Evolutionary conservation across 2,113 vertebrate genomes (phyloP), one percentile per base, ranked within the genome.

Genomic region (Pelodiscus sinensis): DNA sequence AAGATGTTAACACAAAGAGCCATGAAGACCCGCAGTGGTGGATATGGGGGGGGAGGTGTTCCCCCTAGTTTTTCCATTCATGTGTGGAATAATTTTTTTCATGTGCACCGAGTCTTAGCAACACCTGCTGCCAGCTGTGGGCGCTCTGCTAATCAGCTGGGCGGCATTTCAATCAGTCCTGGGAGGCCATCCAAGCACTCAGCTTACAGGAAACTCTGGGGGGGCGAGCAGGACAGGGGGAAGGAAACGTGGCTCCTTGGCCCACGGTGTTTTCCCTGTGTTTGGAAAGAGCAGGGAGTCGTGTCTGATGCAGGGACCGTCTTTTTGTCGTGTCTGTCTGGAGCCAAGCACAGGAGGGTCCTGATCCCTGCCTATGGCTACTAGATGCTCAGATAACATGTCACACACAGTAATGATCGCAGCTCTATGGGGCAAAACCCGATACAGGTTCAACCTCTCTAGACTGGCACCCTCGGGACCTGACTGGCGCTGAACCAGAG

Each of bases 241-340:
- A 2, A 5, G 62, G 15, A 1, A 29, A 6, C 0, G 0, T 29
- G 2, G n/a, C 19, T 55, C 19, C 52, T 55, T 11, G 16, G 12
- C 57, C 0, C 3, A 31, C 29, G 16, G 31, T n/a, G 8, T 65
- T 65, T 65, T 65, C 3, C 27, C 62, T 29, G 27, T 65, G 56
- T 57, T 57, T 24, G 22, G 56, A 57, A 57, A 22, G 55, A 56
- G 16, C 55, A 19, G 55, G 6, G 60, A 29, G 62, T 65, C 62
- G 29, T 31, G 29, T 65, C 31, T 65, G 27, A 65, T 31, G 62
- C 29, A 65, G 14, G 65, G 65, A 68, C 65, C 31, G 19, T 68
- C 15, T 68, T 68, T n/a, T n/a, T n/a, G 65, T 35, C 16, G 0
- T 22, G 6, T 44, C 24, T 5, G 2, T 25, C 21, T 35, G 24